Evolutionary conservation across 2,888 invertebrate species (phyloP).

Genomic region (Macropis europaea): DNA sequence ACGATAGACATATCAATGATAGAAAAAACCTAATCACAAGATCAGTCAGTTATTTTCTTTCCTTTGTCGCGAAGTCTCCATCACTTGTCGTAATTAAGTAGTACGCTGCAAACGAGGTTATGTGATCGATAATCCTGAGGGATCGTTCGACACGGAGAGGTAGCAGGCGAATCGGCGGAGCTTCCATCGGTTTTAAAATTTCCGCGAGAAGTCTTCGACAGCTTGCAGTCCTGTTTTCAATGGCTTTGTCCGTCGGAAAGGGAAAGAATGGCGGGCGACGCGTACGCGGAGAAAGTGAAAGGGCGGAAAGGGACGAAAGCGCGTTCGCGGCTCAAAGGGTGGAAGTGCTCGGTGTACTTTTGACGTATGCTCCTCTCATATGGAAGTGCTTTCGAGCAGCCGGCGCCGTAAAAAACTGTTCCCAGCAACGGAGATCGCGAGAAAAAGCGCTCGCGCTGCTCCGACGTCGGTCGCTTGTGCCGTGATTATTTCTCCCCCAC

Average conservation of each 20-base stretch:
- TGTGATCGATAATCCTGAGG: background rate
- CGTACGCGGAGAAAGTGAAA: conserved; percentile 21
- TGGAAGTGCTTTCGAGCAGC: conserved; percentile 53
- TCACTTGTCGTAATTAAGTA: too few relatives aligned
- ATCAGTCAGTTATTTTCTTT: too few relatives aligned
- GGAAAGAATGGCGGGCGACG: conserved; percentile 14
- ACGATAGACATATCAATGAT: too few relatives aligned
- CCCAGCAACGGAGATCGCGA: conserved; percentile 30
- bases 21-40: too few relatives aligned
- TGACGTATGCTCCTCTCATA: conserved; percentile 51
- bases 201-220: background rate
- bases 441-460: conserved; percentile 23
- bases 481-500: conserved; percentile 26
- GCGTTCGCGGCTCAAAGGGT: conserved; percentile 33
- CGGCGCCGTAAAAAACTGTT: conserved; percentile 53
- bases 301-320: conserved; percentile 20
- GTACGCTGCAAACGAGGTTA: too few relatives aligned
- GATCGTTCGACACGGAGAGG: background rate
- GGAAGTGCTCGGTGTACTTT: conserved; percentile 53
- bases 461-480: conserved; percentile 9
- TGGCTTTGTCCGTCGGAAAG: conserved; percentile 13
- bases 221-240: conserved; percentile 12
- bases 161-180: background rate
- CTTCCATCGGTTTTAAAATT: background rate
- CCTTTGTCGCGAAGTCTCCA: too few relatives aligned